These are phyloP conservation scores for Drosophila biarmipes DNA, from an alignment of 1,140 invertebrate genomes.

Conservation along the genomic window DNA sequence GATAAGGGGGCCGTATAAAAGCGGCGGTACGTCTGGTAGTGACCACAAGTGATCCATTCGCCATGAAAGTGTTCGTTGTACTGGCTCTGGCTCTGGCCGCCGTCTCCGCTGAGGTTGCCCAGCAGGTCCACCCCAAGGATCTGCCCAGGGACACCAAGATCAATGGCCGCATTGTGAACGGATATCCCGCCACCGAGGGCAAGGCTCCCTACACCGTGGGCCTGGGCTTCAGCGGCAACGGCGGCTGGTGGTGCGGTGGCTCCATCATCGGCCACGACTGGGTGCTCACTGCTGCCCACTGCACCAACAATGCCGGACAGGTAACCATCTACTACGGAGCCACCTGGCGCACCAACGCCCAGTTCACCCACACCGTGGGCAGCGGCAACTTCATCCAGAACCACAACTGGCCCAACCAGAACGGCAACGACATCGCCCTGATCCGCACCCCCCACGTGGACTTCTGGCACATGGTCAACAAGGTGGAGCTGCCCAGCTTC, in stretches of 20 bases:
- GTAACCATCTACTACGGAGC: constrained; percentile 65
- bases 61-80: constrained; percentile 48
- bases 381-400: constrained; percentile 49
- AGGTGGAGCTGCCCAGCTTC: constrained; percentile 56
- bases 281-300: constrained; percentile 87
- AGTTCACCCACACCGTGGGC: constrained; percentile 45
- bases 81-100: constrained; percentile 37
- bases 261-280: constrained; percentile 85
- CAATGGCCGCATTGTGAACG: constrained; percentile 75
- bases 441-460: constrained; percentile 47
- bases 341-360: constrained; percentile 52
- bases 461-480: constrained; percentile 57
- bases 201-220: constrained; percentile 85
- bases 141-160: constrained; percentile 38
- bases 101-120: constrained; percentile 16
- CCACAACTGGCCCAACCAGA: constrained; percentile 1
- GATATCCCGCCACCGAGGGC: constrained; percentile 65
- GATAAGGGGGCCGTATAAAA: constrained; percentile 27
- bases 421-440: constrained; percentile 46
- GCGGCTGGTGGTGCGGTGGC: constrained; percentile 79
- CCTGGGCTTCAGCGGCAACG: constrained; percentile 69
- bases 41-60: constrained; percentile 13
- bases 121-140: constrained; percentile 38
- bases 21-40: too few relatives aligned
- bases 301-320: constrained; percentile 51